phyloP scores from a whole-genome alignment of 2,888 invertebrate species.

The Eumerus sabulonum region DNA sequence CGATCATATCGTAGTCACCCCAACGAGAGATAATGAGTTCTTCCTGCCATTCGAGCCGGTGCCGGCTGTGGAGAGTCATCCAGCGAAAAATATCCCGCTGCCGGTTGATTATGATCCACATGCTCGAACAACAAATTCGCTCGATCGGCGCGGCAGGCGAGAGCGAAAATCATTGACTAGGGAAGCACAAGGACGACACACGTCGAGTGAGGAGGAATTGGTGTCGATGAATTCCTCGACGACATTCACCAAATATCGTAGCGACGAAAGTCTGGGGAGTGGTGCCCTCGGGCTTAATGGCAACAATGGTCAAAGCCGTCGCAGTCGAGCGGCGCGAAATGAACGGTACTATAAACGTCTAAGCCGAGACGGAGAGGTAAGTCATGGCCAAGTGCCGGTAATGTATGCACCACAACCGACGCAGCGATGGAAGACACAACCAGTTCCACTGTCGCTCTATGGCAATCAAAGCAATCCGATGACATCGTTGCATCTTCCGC shows the following conservation, averaged over 20 bases:
- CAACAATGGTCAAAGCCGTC: slow-evolving; percentile 81
- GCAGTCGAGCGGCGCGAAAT: slow-evolving; percentile 87
- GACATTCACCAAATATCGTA: slow-evolving; percentile 84
- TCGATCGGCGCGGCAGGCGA: slow-evolving; percentile 73
- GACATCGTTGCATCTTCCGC: not conserved
- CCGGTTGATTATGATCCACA: slow-evolving; percentile 67
- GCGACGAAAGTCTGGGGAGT: slow-evolving; percentile 84
- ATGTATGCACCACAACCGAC: slow-evolving; percentile 78
- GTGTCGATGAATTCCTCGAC: slow-evolving; percentile 85
- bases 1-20: slow-evolving; percentile 83
- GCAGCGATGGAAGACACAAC: slow-evolving; percentile 79
- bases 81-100: slow-evolving; percentile 31
- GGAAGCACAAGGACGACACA: slow-evolving; percentile 62
- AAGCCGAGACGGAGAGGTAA: slow-evolving; percentile 84
- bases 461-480: slow-evolving; percentile 64
- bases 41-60: slow-evolving; percentile 77
- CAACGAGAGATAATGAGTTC: slow-evolving; percentile 79
- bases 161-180: slow-evolving; percentile 36
- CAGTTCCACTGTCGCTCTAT: slow-evolving; percentile 78
- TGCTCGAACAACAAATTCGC: slow-evolving; percentile 73
- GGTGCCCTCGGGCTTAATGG: slow-evolving; percentile 75
- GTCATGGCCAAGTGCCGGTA: slow-evolving; percentile 74
- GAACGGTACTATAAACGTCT: slow-evolving; percentile 89
- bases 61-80: slow-evolving; percentile 57
- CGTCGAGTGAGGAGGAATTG: slow-evolving; percentile 77